Evolutionary conservation across 2,113 vertebrate genomes (phyloP), one percentile per base, ranked within the genome.

Genomic region (Macquaria australasica): DNA sequence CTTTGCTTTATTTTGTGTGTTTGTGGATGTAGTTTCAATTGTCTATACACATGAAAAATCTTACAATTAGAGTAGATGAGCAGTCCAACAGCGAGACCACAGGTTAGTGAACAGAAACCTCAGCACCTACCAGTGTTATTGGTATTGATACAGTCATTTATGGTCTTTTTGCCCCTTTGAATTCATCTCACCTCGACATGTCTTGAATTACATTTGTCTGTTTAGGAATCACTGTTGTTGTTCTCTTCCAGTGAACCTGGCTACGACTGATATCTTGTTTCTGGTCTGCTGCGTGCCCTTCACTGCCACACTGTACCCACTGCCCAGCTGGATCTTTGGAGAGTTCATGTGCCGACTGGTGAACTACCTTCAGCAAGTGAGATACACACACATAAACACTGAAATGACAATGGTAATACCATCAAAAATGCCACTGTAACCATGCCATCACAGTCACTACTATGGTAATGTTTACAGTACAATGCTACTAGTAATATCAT

Each of bases 301-400:
- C 90, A 95, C 95, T 14, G 95, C 95, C 55, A 94, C 93, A 0
- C 88, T 96, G 21, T 96, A 96, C 85, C 94, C 92, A 1, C 86
- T 96, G 85, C 95, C 95, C 28, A 95, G 95, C 90, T 96, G 95
- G 95, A 84, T 96, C 37, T 96, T 96, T 89, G 95, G 95, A 41
- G 93, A 95, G 66, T 94, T 95, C 28, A 95, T 95, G 95, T 96
- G 95, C 70, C 87, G 90, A 43, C 78, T 95, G 67, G 93, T 95
- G 37, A 95, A 87, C 91, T 95, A 95, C 79, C 93, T 96, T 21
- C 94, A 95, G 10, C 95, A 95, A 84, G 95, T 95, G 43, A 91
- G 70, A 60, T 1, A 51, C 8, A 50, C 45, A 68, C 50, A 69
- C 10, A 23, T 4, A 53, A 16, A n/a, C 1, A 71, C 28, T 45